Evolutionary conservation across 2,888 invertebrate species (phyloP), one percentile per base, ranked within the genome.

Genomic region (Leucania comma): DNA sequence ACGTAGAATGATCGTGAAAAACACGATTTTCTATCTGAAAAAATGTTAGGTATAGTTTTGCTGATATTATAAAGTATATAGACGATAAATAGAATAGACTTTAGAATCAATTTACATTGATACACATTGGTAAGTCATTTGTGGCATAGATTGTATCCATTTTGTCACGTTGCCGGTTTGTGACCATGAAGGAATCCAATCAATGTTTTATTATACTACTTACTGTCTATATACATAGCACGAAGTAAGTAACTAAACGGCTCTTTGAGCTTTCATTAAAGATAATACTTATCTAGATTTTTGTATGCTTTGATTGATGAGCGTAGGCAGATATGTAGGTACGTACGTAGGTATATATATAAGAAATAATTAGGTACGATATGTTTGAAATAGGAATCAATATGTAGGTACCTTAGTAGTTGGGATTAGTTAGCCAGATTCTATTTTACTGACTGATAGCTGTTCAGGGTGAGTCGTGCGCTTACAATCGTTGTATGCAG

Each of bases 181-280:
- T 68, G 81, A 59, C 85, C 83, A 62, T 82, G 80, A 82, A 82
- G 64, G 50, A 68, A 68, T 64, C 58, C 66, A 76, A 82, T 83
- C 75, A 82, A 82, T 73, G 63, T 73, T 80, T 71, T 75, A 65
- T 81, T 81, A 53, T 42, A 17, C 42, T 42, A 17, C 42, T 42
- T 56, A 32, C 17, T 58, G 24, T 10, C 17, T 38, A 51, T 46
- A 3, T 59, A 48, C 38, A 38, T 58, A 53, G 10, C 35, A 68
- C 6, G 5, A 24, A 26, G 17, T 20, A 29, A 70, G 14, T 59
- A 58, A n/a, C 14, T 54, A 61, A 9, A 56, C 22, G 54, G 54
- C n/a, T 51, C 8, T 51, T 42, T 46, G 29, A 17, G 38, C 24
- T 79, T 60, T 42, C 24, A 35, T 9, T 20, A 20, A 24, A 51